phyloP scores from a whole-genome alignment of 53 echinoderm and acorn worm genomes.

The Astropecten irregularis region DNA sequence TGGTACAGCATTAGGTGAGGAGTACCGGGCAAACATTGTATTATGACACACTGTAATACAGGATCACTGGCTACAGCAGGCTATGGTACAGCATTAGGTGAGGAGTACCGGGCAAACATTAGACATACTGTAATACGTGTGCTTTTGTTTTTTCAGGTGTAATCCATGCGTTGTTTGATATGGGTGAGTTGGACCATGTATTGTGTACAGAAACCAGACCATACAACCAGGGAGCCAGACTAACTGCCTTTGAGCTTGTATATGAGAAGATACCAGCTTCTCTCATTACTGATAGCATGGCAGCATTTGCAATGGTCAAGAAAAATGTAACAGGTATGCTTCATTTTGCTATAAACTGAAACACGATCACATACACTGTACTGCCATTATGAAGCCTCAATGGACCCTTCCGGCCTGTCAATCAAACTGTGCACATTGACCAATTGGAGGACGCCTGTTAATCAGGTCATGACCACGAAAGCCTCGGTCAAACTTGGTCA shows the following conservation, averaged over 20 bases:
- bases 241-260: slow-evolving; percentile 94
- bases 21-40: slow-evolving; percentile 36
- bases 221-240: slow-evolving; percentile 92
- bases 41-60: slow-evolving; percentile 94
- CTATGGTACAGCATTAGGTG: slow-evolving; percentile 94
- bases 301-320: slow-evolving; percentile 88
- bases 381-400: no score
- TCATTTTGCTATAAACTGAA: no score
- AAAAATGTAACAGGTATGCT: slow-evolving; percentile 78
- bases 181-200: slow-evolving; percentile 73
- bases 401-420: no score
- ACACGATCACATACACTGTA: no score
- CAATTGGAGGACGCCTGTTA: no score
- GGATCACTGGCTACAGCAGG: slow-evolving; percentile 90
- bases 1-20: slow-evolving; percentile 84
- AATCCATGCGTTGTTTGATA: slow-evolving; percentile 80
- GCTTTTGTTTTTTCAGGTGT: slow-evolving; percentile 67
- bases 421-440: no score
- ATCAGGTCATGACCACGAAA: no score
- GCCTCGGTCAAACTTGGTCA: no score
- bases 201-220: slow-evolving; percentile 97
- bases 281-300: slow-evolving; percentile 93
- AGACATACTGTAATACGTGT: not conserved
- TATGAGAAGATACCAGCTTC: slow-evolving; percentile 81
- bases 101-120: not conserved